phyloP scores from a whole-genome alignment of 2,797 vertebrate genomes.

The Lepus oiostolus region DNA sequence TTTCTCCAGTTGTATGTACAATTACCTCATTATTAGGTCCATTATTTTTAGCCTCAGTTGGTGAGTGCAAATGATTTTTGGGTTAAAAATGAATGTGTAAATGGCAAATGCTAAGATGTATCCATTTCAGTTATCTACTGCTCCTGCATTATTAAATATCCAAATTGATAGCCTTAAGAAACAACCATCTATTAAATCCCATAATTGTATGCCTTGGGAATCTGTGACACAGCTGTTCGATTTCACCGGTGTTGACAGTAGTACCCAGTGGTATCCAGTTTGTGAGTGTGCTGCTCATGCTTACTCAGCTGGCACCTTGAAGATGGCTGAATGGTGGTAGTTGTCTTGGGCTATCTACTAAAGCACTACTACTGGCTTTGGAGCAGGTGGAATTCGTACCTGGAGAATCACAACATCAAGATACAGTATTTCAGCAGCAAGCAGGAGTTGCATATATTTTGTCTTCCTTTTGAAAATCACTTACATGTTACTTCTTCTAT shows the following conservation, averaged over 20 bases:
- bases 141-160: background rate
- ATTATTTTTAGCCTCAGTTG: slow-evolving; percentile 53
- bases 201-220: background rate
- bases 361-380: background rate
- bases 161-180: background rate
- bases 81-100: background rate
- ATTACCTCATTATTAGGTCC: slow-evolving; percentile 46
- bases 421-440: background rate
- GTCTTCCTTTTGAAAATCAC: background rate
- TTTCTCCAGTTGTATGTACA: slow-evolving; percentile 44
- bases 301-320: background rate
- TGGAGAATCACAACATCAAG: background rate
- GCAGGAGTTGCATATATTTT: background rate
- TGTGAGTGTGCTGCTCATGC: background rate
- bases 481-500: background rate
- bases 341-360: background rate
- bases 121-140: background rate
- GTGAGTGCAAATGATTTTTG: background rate
- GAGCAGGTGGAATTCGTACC: background rate
- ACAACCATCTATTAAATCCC: background rate
- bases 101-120: background rate
- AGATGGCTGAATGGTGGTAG: background rate
- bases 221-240: background rate
- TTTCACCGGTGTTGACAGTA: background rate
- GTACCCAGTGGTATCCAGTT: background rate